Evolutionary conservation across 2,797 vertebrate species (phyloP), one percentile per base, ranked within the genome.

Genomic region (Hephaestus fuliginosus): DNA sequence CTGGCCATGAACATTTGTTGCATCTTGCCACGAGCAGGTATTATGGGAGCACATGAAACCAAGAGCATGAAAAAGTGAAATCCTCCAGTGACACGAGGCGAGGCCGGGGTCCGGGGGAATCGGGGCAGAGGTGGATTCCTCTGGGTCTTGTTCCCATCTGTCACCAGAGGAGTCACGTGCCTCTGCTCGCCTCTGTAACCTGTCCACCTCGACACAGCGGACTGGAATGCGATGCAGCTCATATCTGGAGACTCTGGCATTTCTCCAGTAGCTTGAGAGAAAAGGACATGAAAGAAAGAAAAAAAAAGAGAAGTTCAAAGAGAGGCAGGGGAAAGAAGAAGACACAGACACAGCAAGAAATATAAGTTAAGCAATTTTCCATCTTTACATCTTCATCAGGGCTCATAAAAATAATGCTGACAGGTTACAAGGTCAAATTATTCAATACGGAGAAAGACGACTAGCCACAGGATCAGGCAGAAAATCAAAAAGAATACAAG

Each of bases 141-240:
- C 62, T 39, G 41, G 12, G n/a, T 70, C 68, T 18, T 58, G 74
- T 85, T 90, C 78, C n/a, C 55, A 78, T 89, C 81, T 73, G 80
- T 87, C 80, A 80, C 82, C 69, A 74, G 53, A 66, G 20, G 63
- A 79, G 17, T 86, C 85, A 81, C n/a, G 20, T 82, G 85, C 57
- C 68, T 84, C 73, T 48, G 39, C 58, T 28, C 2, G 17, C 48
- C 44, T 28, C 70, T 74, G 60, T 55, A 83, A 83, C 80, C 84
- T 76, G 83, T 78, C 67, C 71, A 57, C 56, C 58, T 71, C 25
- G 13, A 79, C 70, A 71, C 57, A 55, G 51, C 62, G 48, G 30
- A 69, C 74, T 76, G 90, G 85, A 92, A 89, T 88, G 83, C 49
- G 73, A 36, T 70, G 53, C 25, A 0, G 43, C 74, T 82, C 71